These are phyloP conservation scores for Euwallacea similis DNA, from an alignment of 1,140 invertebrate species.

Conservation along the genomic window DNA sequence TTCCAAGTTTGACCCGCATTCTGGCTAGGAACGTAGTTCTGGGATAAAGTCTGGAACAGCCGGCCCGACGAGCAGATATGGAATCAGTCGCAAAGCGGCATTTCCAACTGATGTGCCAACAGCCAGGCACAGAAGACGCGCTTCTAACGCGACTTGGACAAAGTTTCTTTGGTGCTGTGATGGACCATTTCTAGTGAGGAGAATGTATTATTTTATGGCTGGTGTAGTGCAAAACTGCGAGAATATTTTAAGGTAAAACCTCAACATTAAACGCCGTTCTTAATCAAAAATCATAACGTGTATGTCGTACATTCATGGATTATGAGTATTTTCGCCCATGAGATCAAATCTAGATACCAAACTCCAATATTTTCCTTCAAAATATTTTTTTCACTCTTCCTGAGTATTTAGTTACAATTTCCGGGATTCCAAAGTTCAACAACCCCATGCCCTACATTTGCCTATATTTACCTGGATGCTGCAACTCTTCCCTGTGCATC, in stretches of 20 bases:
- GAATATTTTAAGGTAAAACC: slow-evolving; percentile 48
- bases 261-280: no score
- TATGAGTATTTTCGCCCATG: no score
- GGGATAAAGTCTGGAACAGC: background rate
- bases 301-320: no score
- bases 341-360: no score
- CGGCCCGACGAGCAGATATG: slow-evolving; percentile 23
- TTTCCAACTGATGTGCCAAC: slow-evolving; percentile 37
- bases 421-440: slow-evolving; percentile 16
- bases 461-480: slow-evolving; percentile 18
- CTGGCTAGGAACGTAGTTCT: slow-evolving; percentile 18
- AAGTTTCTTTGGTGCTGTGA: slow-evolving; percentile 25
- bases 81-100: slow-evolving; percentile 38
- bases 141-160: slow-evolving; percentile 25
- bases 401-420: background rate
- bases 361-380: no score
- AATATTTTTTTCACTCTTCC: no score
- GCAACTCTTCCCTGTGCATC: slow-evolving; percentile 6
- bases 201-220: slow-evolving; percentile 52
- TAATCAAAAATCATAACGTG: no score
- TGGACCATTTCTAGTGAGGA: slow-evolving; percentile 12
- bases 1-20: slow-evolving; percentile 24
- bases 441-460: slow-evolving; percentile 27
- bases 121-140: slow-evolving; percentile 13
- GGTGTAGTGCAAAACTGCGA: slow-evolving; percentile 51